These are phyloP conservation scores for Erebia ligea DNA, from an alignment of 2,888 invertebrate species.

Conservation along the genomic window DNA sequence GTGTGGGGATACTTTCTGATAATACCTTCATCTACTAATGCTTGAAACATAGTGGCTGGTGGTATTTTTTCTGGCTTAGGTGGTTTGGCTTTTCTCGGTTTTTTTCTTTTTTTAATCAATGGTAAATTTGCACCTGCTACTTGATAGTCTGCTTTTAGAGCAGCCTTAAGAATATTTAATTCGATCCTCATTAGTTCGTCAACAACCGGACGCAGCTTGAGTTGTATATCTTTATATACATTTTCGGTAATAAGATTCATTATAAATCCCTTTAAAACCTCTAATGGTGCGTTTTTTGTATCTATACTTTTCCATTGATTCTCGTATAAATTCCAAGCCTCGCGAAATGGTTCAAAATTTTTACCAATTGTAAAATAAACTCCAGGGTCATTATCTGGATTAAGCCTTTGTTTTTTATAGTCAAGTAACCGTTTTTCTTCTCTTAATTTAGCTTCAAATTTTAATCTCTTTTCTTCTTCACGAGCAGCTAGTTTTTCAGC, in stretches of 20 bases:
- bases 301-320: conserved; percentile 69
- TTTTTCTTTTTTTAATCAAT: conserved; percentile 62
- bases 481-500: conserved; percentile 66
- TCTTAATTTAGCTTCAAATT: conserved; percentile 58
- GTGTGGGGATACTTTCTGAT: conserved; percentile 85
- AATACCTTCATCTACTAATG: conserved; percentile 87
- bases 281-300: conserved; percentile 71
- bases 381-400: conserved; percentile 74
- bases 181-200: conserved; percentile 87
- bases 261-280: conserved; percentile 85
- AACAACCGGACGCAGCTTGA: conserved; percentile 86
- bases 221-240: conserved; percentile 85
- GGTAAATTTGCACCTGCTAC: conserved; percentile 53
- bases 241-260: conserved; percentile 86
- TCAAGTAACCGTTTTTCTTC: conserved; percentile 70
- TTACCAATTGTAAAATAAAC: conserved; percentile 59
- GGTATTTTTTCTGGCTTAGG: conserved; percentile 85
- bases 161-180: conserved; percentile 78
- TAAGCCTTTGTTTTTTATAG: conserved; percentile 73
- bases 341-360: conserved; percentile 49
- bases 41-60: conserved; percentile 87
- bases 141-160: conserved; percentile 70
- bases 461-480: conserved; percentile 68
- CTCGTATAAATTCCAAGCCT: conserved; percentile 63
- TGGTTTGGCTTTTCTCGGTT: conserved; percentile 67